Evolutionary conservation across 2,797 vertebrate species (phyloP).

Genomic region (Halcyon leucocephala): DNA sequence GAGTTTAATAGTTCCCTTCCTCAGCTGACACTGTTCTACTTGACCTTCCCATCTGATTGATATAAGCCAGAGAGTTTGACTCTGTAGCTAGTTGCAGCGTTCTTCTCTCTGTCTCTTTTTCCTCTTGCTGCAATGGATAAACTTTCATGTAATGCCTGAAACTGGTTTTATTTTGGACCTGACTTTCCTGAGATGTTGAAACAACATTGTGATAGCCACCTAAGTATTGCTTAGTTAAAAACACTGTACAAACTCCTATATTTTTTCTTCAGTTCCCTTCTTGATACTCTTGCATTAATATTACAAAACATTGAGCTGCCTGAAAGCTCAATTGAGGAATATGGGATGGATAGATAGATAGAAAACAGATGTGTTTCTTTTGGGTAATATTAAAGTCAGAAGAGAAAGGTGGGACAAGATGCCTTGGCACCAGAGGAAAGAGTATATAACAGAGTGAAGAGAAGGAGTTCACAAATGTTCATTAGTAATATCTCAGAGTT

Average conservation of each 20-base stretch:
- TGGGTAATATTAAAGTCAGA: neutral
- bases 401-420: neutral
- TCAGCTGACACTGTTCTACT: neutral
- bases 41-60: neutral
- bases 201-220: neutral
- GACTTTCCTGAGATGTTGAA: neutral
- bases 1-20: neutral
- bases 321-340: neutral
- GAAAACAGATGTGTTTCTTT: neutral
- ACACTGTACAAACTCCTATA: fast-evolving
- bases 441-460: neutral
- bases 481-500: neutral
- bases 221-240: neutral
- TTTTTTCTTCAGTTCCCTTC: neutral
- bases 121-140: neutral
- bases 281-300: neutral
- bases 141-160: neutral
- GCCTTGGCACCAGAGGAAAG: neutral
- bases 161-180: neutral
- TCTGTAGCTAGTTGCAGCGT: neutral
- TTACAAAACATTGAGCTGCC: neutral
- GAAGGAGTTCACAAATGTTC: neutral
- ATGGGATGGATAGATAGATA: too few relatives aligned
- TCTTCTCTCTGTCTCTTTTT: neutral
- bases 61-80: neutral